phyloP scores from a whole-genome alignment of 53 echinoderm and acorn worm genomes.

The Stichopus horrens region DNA sequence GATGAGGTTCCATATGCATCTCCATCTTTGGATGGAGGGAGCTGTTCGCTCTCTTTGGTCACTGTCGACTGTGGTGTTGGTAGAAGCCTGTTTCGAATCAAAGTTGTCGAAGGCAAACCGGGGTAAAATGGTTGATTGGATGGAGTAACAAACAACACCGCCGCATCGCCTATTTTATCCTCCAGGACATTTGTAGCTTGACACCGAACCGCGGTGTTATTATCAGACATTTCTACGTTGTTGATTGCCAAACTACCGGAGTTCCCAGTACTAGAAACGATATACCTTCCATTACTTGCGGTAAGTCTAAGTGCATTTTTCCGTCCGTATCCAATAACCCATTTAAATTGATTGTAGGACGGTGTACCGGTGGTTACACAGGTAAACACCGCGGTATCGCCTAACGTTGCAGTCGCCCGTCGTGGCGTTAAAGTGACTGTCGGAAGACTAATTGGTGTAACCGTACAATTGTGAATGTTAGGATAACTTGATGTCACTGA shows the following conservation, averaged over 20 bases:
- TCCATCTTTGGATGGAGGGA: not conserved
- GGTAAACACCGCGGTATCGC: conserved; percentile 1
- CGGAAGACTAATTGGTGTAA: not conserved
- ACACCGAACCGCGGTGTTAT: conserved; percentile 36
- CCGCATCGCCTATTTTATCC: not conserved
- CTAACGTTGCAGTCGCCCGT: not conserved
- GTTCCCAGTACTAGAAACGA: not conserved
- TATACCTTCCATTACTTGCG: conserved; percentile 19
- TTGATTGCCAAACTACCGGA: conserved; percentile 24
- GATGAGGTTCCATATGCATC: not conserved
- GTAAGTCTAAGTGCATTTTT: conserved; percentile 1
- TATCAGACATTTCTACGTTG: conserved; percentile 17
- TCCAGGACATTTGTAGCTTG: conserved; percentile 21
- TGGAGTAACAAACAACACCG: not conserved
- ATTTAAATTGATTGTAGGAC: conserved; percentile 26
- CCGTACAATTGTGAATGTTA: conserved; percentile 12
- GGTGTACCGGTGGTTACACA: conserved; percentile 31
- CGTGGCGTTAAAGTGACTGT: conserved; percentile 18
- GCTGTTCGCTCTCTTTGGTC: not conserved
- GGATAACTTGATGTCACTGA: not conserved
- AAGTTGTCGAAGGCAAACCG: not conserved
- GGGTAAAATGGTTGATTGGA: not conserved
- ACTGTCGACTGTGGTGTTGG: not conserved
- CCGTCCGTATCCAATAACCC: conserved; percentile 9
- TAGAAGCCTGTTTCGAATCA: not conserved